Evolutionary conservation across 2,113 vertebrate species (phyloP).

Genomic region (Rhea pennata): DNA sequence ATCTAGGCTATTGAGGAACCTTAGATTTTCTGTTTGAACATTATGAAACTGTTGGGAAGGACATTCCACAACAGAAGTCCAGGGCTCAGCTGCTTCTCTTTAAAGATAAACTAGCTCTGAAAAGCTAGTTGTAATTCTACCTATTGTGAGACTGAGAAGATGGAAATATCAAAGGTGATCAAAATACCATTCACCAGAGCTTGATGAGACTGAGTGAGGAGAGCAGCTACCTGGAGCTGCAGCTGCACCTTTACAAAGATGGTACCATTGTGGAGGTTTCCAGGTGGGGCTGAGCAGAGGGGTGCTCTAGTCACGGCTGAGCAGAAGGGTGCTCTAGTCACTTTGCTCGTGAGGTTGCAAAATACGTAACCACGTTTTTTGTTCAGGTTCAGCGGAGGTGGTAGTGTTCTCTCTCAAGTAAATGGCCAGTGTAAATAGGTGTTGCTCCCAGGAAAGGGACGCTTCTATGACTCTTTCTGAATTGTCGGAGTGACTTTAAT

Average conservation of each 20-base stretch:
- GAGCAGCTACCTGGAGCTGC: neutral
- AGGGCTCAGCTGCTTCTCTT: neutral
- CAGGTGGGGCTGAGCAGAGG: neutral
- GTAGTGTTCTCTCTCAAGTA: neutral
- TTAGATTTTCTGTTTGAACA: neutral
- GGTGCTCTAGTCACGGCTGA: neutral
- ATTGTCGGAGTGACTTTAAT: neutral
- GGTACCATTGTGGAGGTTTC: neutral
- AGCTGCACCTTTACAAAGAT: neutral
- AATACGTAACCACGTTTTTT: accelerated
- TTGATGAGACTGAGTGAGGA: neutral
- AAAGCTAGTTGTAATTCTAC: neutral
- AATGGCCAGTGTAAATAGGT: neutral
- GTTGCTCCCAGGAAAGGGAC: neutral
- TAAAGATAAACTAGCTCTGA: neutral
- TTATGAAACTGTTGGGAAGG: neutral
- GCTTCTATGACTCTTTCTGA: neutral
- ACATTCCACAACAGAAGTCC: neutral
- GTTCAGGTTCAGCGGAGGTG: neutral
- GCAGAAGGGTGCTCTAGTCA: neutral
- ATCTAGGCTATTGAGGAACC: neutral
- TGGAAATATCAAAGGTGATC: neutral
- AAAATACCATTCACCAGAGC: neutral
- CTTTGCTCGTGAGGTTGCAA: neutral
- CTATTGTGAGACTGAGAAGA: neutral